phyloP scores from a whole-genome alignment of 2,797 vertebrate species.

The Catamblyrhynchus diadema region DNA sequence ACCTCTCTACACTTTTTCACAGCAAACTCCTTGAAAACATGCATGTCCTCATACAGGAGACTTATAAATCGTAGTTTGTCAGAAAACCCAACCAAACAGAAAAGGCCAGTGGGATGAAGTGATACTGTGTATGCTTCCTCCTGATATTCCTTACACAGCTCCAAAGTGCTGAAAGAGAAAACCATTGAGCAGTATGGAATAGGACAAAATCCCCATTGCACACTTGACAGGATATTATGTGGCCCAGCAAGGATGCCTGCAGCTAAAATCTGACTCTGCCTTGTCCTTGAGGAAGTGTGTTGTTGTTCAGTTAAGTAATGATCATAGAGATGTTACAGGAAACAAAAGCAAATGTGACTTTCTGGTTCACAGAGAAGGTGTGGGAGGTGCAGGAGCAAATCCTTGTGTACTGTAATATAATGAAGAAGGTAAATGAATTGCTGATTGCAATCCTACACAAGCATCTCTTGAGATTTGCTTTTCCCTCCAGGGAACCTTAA shows the following conservation, averaged over 20 bases:
- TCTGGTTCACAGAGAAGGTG: not conserved
- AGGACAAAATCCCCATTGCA: not conserved
- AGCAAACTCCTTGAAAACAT: slow-evolving; percentile 85
- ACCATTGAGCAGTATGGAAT: not conserved
- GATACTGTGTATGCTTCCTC: slow-evolving; percentile 87
- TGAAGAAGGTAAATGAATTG: not conserved
- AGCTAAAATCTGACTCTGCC: not conserved
- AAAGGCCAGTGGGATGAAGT: slow-evolving; percentile 90
- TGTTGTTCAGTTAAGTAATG: not conserved
- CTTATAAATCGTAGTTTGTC: slow-evolving; percentile 91
- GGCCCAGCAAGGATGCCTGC: not conserved
- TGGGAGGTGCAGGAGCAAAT: not conserved
- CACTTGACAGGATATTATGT: not conserved
- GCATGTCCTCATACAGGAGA: slow-evolving; percentile 88
- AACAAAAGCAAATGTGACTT: not conserved
- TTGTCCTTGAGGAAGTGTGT: not conserved
- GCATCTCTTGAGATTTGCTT: not conserved
- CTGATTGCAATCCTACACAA: not conserved
- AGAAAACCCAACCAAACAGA: slow-evolving; percentile 89
- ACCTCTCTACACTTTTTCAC: slow-evolving; percentile 91
- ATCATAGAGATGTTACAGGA: not conserved
- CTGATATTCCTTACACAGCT: slow-evolving; percentile 88
- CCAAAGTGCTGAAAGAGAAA: slow-evolving; percentile 76
- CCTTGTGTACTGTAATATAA: not conserved
- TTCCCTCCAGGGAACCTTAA: not conserved